phyloP scores from a whole-genome alignment of 2,113 vertebrate genomes.

The Azemiops feae region DNA sequence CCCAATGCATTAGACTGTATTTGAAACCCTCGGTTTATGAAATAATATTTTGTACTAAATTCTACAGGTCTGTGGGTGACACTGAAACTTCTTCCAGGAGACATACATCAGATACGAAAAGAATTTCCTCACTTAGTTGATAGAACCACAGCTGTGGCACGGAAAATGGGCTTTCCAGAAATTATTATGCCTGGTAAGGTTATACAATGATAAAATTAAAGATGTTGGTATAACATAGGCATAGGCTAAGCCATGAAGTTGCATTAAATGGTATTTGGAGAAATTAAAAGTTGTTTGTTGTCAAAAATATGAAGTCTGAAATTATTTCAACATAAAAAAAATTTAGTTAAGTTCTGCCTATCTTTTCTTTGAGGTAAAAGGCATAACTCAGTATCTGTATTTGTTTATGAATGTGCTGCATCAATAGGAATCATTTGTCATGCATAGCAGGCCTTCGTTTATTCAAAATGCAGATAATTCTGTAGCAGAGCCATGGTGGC shows the following conservation, averaged over 20 bases:
- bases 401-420: neutral
- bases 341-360: neutral
- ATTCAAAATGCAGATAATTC: neutral
- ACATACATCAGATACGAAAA: conserved; percentile 95
- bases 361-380: neutral
- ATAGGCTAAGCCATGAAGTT: neutral
- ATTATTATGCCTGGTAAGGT: conserved; percentile 96
- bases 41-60: neutral
- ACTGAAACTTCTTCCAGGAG: conserved; percentile 92
- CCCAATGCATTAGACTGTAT: neutral
- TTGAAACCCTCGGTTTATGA: neutral
- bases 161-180: conserved; percentile 97
- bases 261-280: neutral
- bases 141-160: conserved; percentile 90
- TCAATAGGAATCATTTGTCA: neutral
- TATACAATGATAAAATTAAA: neutral
- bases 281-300: neutral
- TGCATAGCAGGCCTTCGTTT: neutral
- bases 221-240: neutral
- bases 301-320: neutral
- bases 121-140: conserved; percentile 98
- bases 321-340: neutral
- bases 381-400: neutral
- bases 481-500: neutral
- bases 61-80: conserved; percentile 93